Evolutionary conservation across 2,797 vertebrate species (phyloP), one percentile per base, ranked within the genome.

Genomic region (Artibeus jamaicensis): DNA sequence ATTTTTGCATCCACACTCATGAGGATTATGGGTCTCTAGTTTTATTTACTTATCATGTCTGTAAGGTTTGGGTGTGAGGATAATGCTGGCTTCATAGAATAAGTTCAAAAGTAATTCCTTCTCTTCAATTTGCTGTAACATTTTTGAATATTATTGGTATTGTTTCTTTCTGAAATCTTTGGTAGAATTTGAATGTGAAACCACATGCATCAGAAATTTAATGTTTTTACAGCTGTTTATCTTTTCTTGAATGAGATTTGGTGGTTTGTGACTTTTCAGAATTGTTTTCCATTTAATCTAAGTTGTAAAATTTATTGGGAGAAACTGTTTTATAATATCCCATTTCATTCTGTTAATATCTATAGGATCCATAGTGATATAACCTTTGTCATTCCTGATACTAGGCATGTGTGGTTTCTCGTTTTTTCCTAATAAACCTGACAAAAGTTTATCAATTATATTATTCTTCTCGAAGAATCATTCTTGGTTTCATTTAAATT

Each of bases 361-460:
- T 7, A 15, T 15, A 32, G 19, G 26, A 32, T 11, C 55, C 14
- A 16, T 11, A 19, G 9, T n/a, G 2, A 39, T 1, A 0, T n/a
- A 14, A 9, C 3, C 53, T n/a, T 91, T 76, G 44, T 74, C 26
- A 2, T 37, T 42, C 26, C 44, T 50, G 12, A n/a, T 12, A n/a
- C 2, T 6, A 65, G 22, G 37, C 21, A 4, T 6, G 34, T 14
- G 6, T 42, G 19, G 50, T 44, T 65, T 74, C 29, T 44, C 15
- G 9, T 57, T 70, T 53, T 62, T 9, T 22, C 79, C 55, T 34
- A 34, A 57, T 26, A 22, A 74, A 42, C n/a, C n/a, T 14, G 34
- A 46, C 68, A 65, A 84, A 62, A 78, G 29, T 42, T 53, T 42
- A 78, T 7, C 34, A 76, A 65, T 65, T 50, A 53, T 21, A 76